Percentiles rank a stretch among this genome's conserved stretches.
phyloP scores from a whole-genome alignment of 2,888 invertebrate genomes.

The Sicus ferrugineus region DNA sequence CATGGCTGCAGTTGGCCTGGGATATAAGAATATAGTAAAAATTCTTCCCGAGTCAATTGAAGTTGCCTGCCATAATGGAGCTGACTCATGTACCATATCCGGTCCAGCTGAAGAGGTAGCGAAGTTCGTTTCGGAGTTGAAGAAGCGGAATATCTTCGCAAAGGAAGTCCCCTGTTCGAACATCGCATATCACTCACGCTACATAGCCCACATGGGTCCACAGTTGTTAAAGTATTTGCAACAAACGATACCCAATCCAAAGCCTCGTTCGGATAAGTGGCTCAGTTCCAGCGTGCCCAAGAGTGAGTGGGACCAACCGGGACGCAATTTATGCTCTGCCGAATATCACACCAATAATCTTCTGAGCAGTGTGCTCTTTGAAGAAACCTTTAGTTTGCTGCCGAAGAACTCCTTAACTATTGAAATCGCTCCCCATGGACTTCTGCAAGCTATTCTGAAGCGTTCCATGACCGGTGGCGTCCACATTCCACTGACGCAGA shows the following conservation, averaged over 20 bases:
- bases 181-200: conserved; percentile 86
- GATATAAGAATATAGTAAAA: conserved; percentile 66
- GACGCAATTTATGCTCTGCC: conserved; percentile 73
- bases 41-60: conserved; percentile 78
- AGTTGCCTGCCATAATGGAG: conserved; percentile 86
- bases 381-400: conserved; percentile 70
- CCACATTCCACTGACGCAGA: conserved; percentile 70
- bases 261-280: conserved; percentile 78
- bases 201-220: conserved; percentile 75
- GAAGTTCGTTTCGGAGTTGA: conserved; percentile 71
- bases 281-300: conserved; percentile 81
- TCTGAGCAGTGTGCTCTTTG: conserved; percentile 69
- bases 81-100: conserved; percentile 86
- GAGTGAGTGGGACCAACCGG: conserved; percentile 72
- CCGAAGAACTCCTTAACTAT: conserved; percentile 71
- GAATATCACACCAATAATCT: conserved; percentile 89
- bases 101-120: conserved; percentile 77
- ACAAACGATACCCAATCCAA: conserved; percentile 72
- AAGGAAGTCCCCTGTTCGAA: conserved; percentile 83
- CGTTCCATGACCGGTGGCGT: conserved; percentile 67
- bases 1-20: conserved; percentile 88
- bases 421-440: conserved; percentile 74
- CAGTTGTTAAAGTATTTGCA: conserved; percentile 71
- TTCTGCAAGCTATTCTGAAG: conserved; percentile 73
- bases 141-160: conserved; percentile 77